Evolutionary conservation across 2,888 invertebrate species (phyloP).

Genomic region (Clanis bilineata): DNA sequence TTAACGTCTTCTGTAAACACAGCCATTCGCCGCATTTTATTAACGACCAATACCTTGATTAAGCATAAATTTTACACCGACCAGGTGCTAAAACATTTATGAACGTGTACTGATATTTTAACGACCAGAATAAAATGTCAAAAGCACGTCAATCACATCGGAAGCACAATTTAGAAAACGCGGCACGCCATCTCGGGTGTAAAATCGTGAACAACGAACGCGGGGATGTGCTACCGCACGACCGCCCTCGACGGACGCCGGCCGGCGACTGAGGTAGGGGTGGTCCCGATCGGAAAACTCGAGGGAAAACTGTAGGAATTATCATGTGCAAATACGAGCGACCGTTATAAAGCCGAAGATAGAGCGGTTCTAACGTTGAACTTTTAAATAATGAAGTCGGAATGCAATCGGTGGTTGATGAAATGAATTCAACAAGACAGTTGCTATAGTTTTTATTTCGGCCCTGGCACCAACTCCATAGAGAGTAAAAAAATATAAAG

Average conservation of each 20-base stretch:
- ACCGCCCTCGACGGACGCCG: constrained; percentile 45
- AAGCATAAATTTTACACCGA: neutral
- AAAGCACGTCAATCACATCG: constrained; percentile 3
- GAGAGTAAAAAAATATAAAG: no score
- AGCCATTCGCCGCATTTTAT: neutral
- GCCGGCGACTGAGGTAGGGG: constrained; percentile 32
- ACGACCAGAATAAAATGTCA: neutral
- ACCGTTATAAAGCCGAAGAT: constrained; percentile 8
- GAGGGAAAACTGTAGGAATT: constrained; percentile 22
- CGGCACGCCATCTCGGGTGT: neutral
- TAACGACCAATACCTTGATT: constrained; percentile 13
- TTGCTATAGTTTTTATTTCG: no score
- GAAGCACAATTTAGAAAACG: neutral
- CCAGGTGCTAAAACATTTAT: neutral
- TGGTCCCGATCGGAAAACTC: constrained; percentile 6
- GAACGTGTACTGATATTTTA: neutral
- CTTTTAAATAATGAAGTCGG: neutral
- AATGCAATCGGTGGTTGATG: neutral
- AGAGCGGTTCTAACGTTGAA: constrained; percentile 22
- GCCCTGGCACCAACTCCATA: no score
- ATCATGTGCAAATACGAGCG: constrained; percentile 26
- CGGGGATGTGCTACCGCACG: constrained; percentile 32
- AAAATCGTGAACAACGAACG: neutral
- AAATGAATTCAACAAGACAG: no score
- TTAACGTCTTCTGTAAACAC: neutral